Evolutionary conservation across 2,113 vertebrate genomes (phyloP).

Genomic region (Pleuronectes platessa): DNA sequence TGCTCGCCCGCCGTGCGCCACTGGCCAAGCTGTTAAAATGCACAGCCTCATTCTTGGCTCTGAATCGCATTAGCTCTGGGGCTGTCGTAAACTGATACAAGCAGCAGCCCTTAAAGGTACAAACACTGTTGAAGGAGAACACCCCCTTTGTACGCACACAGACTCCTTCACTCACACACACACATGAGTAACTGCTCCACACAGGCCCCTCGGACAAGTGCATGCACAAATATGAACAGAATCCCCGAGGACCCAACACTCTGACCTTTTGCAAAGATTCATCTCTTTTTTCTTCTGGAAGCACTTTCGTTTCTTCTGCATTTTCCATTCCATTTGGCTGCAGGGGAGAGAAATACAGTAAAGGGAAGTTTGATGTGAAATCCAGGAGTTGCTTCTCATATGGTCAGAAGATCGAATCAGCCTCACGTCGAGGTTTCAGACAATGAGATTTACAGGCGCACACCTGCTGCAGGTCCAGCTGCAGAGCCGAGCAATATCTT

Average conservation of each 20-base stretch:
- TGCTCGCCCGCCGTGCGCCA: slow-evolving; percentile 41
- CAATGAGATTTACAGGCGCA: slow-evolving; percentile 17
- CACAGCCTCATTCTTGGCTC: slow-evolving; percentile 57
- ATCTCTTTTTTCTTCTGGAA: slow-evolving; percentile 44
- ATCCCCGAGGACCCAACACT: slow-evolving; percentile 36
- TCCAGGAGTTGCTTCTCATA: slow-evolving; percentile 34
- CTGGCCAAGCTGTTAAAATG: slow-evolving; percentile 71
- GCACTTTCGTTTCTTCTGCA: slow-evolving; percentile 36
- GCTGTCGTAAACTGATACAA: slow-evolving; percentile 64
- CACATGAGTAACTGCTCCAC: slow-evolving; percentile 10
- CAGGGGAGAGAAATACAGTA: slow-evolving; percentile 16
- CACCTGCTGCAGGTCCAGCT: slow-evolving; percentile 41
- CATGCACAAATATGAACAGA: slow-evolving; percentile 11
- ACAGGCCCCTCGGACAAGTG: slow-evolving; percentile 6
- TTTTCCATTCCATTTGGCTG: slow-evolving; percentile 55
- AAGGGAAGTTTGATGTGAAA: slow-evolving; percentile 26
- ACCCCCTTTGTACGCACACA: slow-evolving; percentile 14
- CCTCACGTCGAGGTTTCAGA: background rate
- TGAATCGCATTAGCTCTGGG: slow-evolving; percentile 67
- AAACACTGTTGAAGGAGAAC: slow-evolving; percentile 37
- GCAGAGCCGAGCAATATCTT: slow-evolving; percentile 6
- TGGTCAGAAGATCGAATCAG: slow-evolving; percentile 25
- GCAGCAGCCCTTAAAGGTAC: slow-evolving; percentile 51
- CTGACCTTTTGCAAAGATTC: slow-evolving; percentile 68
- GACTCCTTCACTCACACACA: background rate